These are phyloP conservation scores for Merops nubicus DNA, from an alignment of 2,113 vertebrate genomes.

Conservation along the genomic window DNA sequence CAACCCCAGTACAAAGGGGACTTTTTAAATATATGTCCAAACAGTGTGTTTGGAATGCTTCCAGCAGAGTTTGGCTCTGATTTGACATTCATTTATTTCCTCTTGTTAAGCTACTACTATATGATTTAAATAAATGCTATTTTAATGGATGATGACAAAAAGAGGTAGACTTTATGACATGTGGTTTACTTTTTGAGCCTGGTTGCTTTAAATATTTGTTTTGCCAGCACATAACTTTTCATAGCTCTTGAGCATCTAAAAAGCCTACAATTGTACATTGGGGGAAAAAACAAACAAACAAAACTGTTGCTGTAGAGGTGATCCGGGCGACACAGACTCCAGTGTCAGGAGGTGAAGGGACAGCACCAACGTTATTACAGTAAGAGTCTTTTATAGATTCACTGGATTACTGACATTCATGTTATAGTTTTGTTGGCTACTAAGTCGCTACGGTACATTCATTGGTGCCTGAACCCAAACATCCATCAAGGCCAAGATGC, in stretches of 20 bases:
- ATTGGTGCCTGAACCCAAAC: too few relatives aligned
- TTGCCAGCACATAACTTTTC: background rate
- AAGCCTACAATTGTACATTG: background rate
- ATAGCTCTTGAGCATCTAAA: background rate
- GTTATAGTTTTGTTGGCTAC: too few relatives aligned
- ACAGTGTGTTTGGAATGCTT: background rate
- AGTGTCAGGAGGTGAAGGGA: too few relatives aligned
- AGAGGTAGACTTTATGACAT: background rate
- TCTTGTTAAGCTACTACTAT: background rate
- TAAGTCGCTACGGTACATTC: too few relatives aligned
- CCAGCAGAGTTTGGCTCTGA: constrained; percentile 8
- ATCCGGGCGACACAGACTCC: too few relatives aligned
- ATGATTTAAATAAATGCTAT: constrained; percentile 19
- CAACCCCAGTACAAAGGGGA: background rate
- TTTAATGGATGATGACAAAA: constrained; percentile 33
- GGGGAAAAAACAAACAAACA: too few relatives aligned
- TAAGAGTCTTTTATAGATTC: too few relatives aligned
- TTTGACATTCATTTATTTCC: constrained; percentile 14
- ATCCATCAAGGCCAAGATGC: too few relatives aligned
- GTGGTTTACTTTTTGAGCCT: background rate
- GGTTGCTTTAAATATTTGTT: background rate
- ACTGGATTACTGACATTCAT: too few relatives aligned
- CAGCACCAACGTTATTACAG: too few relatives aligned
- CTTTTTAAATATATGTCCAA: background rate
- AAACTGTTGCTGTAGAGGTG: too few relatives aligned